These are phyloP conservation scores for Chaetorhynchus papuensis DNA, from an alignment of 2,113 vertebrate species.

Conservation along the genomic window DNA sequence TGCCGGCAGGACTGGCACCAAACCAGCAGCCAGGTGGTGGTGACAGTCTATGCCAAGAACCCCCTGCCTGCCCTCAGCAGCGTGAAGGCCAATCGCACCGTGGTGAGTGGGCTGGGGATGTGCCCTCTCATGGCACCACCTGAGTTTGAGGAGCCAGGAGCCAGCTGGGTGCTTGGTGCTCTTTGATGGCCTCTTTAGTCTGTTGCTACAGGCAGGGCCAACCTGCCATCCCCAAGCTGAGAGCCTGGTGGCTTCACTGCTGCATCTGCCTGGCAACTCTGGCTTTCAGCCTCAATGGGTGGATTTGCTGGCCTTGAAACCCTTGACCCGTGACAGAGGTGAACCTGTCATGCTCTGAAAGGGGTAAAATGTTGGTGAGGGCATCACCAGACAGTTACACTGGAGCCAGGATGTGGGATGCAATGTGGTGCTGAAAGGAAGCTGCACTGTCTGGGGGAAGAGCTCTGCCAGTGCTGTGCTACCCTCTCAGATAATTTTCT, in stretches of 20 bases:
- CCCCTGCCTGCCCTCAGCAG: conserved; percentile 76
- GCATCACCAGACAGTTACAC: neutral
- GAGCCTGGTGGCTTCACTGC: fast-evolving
- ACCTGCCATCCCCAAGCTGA: fast-evolving
- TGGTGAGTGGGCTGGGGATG: conserved; percentile 70
- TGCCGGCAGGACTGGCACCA: conserved; percentile 97
- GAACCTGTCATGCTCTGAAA: neutral
- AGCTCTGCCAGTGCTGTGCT: neutral
- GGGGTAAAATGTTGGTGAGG: neutral
- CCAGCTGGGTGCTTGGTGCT: fast-evolving
- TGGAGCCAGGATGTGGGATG: neutral
- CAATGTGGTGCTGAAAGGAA: neutral
- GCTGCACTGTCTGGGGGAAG: neutral
- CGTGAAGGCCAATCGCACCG: conserved; percentile 83
- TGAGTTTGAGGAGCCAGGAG: too few species aligned
- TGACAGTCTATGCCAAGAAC: conserved; percentile 90
- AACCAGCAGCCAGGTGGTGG: conserved; percentile 81
- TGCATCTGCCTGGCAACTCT: neutral
- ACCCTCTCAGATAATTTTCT: neutral
- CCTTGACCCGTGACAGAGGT: neutral
- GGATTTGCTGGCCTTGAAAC: neutral
- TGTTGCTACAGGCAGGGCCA: neutral
- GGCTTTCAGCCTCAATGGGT: neutral
- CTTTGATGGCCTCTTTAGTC: neutral
- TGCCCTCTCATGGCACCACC: fast-evolving